Base-by-base conservation (phyloP, 2,888 invertebrate genomes). In the Drosophila maculinotata region DNA sequence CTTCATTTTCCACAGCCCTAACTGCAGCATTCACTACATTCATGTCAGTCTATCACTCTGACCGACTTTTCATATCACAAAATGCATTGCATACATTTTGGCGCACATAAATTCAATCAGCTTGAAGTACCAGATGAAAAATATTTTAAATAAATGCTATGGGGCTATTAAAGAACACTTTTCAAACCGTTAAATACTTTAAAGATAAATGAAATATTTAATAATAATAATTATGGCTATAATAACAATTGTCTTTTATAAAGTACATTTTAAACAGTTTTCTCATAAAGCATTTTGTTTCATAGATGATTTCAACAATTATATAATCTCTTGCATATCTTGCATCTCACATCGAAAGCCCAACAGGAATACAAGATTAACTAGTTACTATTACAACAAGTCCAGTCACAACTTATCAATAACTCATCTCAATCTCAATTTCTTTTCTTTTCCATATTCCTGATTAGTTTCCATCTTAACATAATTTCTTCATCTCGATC, bases 21-120 rank as follows among this genome's bases (percentile, higher is more conserved):
- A 36, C 7, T 30, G 25, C 20, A 14, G 5, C 20, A 9, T 26
- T 30, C 17, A 54, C 26, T n/a, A 63, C 36, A 42, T 64, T 26
- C 57, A 31, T 65, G 41, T 15, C n/a, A 33, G 28, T 56, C 30
- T 45, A 48, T 36, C 47, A 45, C 44, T 20, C 57, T 48, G 57
- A 56, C 38, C 53, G 31, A 17, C 26, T 15, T 25, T 17, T 12
- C 7, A 38, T 7, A 9, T 6, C 10, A 20, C 23, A 6, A 7
- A 54, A 42, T 20, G 25, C 20, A 60, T 54, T 28, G 49, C 31
- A 39, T 44, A 49, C 39, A 30, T 67, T 53, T 52, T 20, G 17
- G 44, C n/a, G 23, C 15, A 1, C n/a, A 3, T 7, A 15, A 36
- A 65, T 52, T 52, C 23, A 35, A 45, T 45, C 20, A n/a, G 28